phyloP scores from a whole-genome alignment of 2,888 invertebrate genomes.

The Pyrrhosoma nymphula region DNA sequence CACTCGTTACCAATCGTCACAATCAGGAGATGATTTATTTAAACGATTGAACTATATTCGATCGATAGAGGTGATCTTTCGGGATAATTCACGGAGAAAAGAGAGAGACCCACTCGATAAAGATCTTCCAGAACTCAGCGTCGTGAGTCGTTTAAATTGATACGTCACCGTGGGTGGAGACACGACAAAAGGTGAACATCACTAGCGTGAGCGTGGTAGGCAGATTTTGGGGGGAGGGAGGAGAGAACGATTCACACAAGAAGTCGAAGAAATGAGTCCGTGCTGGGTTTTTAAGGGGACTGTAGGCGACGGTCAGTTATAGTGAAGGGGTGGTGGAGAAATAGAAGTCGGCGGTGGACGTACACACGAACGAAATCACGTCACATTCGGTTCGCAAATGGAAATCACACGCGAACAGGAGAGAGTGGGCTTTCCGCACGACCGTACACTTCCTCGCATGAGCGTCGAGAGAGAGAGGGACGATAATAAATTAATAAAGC shows the following conservation, averaged over 20 bases:
- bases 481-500: constrained; percentile 11
- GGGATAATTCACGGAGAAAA: background rate
- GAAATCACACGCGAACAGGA: background rate
- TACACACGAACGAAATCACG: constrained; percentile 1
- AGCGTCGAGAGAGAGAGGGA: too few species aligned
- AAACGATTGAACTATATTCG: background rate
- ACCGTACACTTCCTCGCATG: background rate
- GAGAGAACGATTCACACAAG: background rate
- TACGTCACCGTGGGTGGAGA: constrained; percentile 12
- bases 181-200: background rate
- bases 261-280: background rate
- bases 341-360: background rate
- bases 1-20: too few species aligned
- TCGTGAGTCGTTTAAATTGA: constrained; percentile 43
- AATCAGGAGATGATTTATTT: background rate
- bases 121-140: background rate
- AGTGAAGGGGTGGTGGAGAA: background rate
- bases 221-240: background rate
- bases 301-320: background rate
- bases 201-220: background rate
- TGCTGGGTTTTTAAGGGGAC: background rate
- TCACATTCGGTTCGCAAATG: background rate
- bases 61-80: background rate
- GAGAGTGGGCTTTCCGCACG: background rate
- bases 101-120: background rate